Base-by-base conservation (phyloP, 2,113 vertebrate species). In the Neolamprologus sp. region DNA sequence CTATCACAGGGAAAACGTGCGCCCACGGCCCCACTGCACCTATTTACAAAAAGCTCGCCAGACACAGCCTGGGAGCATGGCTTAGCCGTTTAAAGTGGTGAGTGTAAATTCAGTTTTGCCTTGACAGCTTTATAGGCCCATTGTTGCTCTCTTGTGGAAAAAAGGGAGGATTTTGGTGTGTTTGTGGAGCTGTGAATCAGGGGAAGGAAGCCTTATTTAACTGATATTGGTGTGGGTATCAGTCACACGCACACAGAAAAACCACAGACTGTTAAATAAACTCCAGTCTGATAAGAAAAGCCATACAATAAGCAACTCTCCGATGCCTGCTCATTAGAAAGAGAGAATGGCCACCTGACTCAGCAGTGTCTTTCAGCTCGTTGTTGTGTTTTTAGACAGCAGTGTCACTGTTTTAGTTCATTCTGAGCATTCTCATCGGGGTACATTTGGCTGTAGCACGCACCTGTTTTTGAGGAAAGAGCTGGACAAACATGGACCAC, bases 91-190 rank as follows among this genome's bases (percentile, higher is more conserved):
- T 88, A 89, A 93, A 94, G 93, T 92, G 87, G 84, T 2, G 17
- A 19, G 6, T 90, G 47, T 96, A 96, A 95, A 96, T 96, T 91
- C 55, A 68, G 26, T 49, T 68, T 84, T 16, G 80, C 35, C 49
- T 5, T 91, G 95, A 96, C 94, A 95, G 94, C 37, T 95, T 96
- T 95, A 96, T 92, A 85, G 92, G 91, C 86, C 92, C 90, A 91
- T 95, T 95, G 94, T 95, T 95, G 88, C 90, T 89, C 80, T 94
- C 17, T 94, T 90, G 80, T 80, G n/a, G 80, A 86, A 87, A 87
- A 91, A 90, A 87, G 28, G 14, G 87, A 85, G 82, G 82, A 82
- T 91, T 78, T 94, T 85, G 84, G 90, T 89, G 85, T 90, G 84
- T 93, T 92, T 93, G 89, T 89, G 19, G 88, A 57, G 89, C 81